A percentile compares a stretch with the other conserved stretches of the same genome.
Conservation (phyloP, 1,140 invertebrate species). For the Kradibia gibbosae region DNA sequence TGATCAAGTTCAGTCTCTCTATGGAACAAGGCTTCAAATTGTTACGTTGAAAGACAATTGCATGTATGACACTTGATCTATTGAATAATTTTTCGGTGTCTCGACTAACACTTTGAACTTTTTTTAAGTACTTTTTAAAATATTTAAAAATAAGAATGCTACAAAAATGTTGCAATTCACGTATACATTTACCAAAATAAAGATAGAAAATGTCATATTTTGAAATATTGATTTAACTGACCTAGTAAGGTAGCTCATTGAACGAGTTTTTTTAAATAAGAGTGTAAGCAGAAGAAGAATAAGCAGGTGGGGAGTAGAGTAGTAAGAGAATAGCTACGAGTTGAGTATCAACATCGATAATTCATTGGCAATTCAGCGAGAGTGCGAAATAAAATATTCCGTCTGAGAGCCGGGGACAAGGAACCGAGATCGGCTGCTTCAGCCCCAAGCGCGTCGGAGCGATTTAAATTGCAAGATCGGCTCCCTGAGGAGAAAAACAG, state of each 20-base stretch:
- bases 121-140: not conserved
- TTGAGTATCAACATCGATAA: slow-evolving; percentile 19
- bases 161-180: not conserved
- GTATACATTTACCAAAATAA: too few relatives aligned
- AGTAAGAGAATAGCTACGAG: too few relatives aligned
- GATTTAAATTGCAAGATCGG: not conserved
- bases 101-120: not conserved
- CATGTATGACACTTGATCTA: slow-evolving; percentile 39
- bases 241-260: too few relatives aligned
- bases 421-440: not conserved
- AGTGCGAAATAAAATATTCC: not conserved
- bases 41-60: slow-evolving; percentile 35
- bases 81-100: slow-evolving; percentile 43
- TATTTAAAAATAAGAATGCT: not conserved
- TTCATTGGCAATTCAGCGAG: not conserved
- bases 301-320: too few relatives aligned
- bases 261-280: too few relatives aligned
- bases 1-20: slow-evolving; percentile 1
- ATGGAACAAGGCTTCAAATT: not conserved
- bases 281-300: too few relatives aligned
- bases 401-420: not conserved
- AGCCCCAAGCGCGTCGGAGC: too few relatives aligned
- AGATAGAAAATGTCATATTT: too few relatives aligned
- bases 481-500: not conserved
- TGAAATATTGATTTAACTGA: too few relatives aligned